phyloP scores from a whole-genome alignment of 2,888 invertebrate species.

The Leucophenga montana region DNA sequence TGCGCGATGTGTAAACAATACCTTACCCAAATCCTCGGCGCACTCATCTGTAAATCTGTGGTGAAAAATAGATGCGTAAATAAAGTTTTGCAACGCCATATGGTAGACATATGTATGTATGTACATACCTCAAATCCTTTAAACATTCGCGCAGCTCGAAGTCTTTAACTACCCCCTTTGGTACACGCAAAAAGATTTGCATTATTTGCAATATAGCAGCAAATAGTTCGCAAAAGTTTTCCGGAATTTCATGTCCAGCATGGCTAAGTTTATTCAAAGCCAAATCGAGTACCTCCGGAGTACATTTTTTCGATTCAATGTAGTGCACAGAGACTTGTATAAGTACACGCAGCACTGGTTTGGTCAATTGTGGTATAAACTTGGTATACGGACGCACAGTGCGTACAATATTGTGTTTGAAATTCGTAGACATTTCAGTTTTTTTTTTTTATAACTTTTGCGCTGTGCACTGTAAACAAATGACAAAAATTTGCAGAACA shows the following conservation, averaged over 20 bases:
- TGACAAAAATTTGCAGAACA: too few relatives aligned
- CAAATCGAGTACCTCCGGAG: slow-evolving; percentile 71
- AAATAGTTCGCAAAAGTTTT: slow-evolving; percentile 75
- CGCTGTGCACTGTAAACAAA: too few relatives aligned
- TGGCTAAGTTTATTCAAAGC: slow-evolving; percentile 71
- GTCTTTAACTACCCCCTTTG: slow-evolving; percentile 73
- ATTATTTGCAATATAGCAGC: slow-evolving; percentile 74
- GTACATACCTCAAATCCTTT: slow-evolving; percentile 73
- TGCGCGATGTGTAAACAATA: slow-evolving; percentile 74
- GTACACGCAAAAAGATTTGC: slow-evolving; percentile 73
- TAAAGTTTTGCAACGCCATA: too few relatives aligned
- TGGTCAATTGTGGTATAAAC: slow-evolving; percentile 69
- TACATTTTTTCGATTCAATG: slow-evolving; percentile 71
- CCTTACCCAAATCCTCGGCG: slow-evolving; percentile 74
- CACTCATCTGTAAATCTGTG: slow-evolving; percentile 73
- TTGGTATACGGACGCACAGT: slow-evolving; percentile 68
- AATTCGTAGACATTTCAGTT: slow-evolving; percentile 67
- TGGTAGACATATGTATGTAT: too few relatives aligned
- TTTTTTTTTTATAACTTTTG: neutral
- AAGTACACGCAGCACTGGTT: slow-evolving; percentile 71
- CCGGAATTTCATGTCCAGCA: slow-evolving; percentile 71
- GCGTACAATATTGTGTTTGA: slow-evolving; percentile 68
- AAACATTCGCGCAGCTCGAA: slow-evolving; percentile 74
- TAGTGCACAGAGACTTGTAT: slow-evolving; percentile 73
- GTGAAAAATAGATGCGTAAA: neutral